phyloP scores from a whole-genome alignment of 2,888 invertebrate genomes.

The Malthinus seriepunctatus region DNA sequence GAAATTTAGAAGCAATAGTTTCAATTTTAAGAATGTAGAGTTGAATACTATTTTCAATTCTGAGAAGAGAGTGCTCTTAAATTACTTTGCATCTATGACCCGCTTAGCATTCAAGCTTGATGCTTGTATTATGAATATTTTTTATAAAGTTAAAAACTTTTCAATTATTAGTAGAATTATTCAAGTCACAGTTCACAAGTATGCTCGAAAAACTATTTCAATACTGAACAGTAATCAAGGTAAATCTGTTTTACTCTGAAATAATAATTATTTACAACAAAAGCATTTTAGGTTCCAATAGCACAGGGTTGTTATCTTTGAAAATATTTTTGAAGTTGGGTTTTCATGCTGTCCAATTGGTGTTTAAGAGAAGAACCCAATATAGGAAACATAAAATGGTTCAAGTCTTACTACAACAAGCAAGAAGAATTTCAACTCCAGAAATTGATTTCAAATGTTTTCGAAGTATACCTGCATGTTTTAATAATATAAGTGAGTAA shows the following conservation, averaged over 20 bases:
- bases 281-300: not conserved
- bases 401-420: not conserved
- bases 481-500: not conserved
- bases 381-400: not conserved
- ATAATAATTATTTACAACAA: too few species aligned
- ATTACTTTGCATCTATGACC: constrained; percentile 20
- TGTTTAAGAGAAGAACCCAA: not conserved
- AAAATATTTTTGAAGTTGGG: not conserved
- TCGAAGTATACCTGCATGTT: not conserved
- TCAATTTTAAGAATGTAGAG: constrained; percentile 14
- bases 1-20: constrained; percentile 5
- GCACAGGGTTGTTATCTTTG: not conserved
- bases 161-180: not conserved
- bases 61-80: constrained; percentile 8
- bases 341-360: not conserved
- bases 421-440: not conserved
- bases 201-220: not conserved
- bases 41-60: constrained; percentile 19
- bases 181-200: constrained; percentile 5
- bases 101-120: constrained; percentile 23
- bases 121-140: constrained; percentile 11
- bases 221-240: constrained; percentile 1
- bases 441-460: not conserved
- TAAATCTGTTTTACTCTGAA: not conserved
- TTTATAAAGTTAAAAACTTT: constrained; percentile 7